These are phyloP conservation scores for Trachythela sp. DNA, from an alignment of 64 coral and sea anemone species.

Conservation along the genomic window DNA sequence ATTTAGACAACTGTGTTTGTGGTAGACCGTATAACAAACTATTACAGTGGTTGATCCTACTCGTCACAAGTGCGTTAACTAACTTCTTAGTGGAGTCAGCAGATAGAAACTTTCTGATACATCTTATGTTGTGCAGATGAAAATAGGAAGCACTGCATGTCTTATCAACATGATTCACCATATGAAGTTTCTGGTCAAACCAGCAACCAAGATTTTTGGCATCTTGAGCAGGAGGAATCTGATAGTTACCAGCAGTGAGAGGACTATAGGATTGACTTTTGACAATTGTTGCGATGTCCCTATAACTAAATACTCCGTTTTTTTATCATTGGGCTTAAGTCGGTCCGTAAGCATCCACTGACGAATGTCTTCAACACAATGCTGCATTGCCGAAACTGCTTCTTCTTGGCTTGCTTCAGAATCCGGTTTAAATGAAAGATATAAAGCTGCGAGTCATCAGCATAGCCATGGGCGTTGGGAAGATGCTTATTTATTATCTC, in stretches of 20 bases:
- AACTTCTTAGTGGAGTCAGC: not conserved
- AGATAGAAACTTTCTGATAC: not conserved
- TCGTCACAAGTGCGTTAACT: conserved; percentile 3
- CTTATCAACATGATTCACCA: conserved; percentile 21
- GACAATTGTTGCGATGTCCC: too few species aligned
- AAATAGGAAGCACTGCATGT: conserved; percentile 21
- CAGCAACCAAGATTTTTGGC: conserved; percentile 17
- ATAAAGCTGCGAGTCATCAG: not conserved
- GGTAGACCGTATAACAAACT: conserved; percentile 22
- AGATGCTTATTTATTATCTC: too few species aligned
- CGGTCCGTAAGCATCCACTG: not conserved
- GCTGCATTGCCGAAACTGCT: not conserved
- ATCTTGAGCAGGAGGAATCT: not conserved
- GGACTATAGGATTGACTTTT: too few species aligned
- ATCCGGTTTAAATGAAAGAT: not conserved
- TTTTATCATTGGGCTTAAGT: not conserved
- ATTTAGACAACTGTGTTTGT: not conserved
- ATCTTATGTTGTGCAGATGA: conserved; percentile 22
- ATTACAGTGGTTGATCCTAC: conserved; percentile 18
- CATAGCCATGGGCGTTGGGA: too few species aligned
- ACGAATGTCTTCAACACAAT: not conserved
- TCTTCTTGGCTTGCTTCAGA: not conserved
- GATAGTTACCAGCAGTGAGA: too few species aligned
- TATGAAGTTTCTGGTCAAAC: conserved; percentile 30
- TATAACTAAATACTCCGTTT: not conserved